Evolutionary conservation across 2,888 invertebrate species (phyloP), one percentile per base, ranked within the genome.

Genomic region (Coelinius sp.): DNA sequence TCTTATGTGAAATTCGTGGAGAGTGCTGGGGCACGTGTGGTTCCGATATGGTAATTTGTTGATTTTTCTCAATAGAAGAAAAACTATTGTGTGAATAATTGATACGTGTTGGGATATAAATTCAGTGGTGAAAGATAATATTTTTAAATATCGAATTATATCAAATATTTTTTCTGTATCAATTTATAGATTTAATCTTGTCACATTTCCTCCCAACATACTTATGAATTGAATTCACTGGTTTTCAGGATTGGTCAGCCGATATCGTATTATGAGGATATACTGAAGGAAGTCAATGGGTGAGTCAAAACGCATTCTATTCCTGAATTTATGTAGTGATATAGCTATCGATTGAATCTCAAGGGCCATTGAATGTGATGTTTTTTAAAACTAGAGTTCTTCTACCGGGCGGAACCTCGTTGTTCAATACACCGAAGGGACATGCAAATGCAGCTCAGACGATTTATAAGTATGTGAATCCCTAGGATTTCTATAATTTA

Each of bases 1-100:
- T 94, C 95, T 0, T 97, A 97, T 84, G 94, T 97, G 1, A 97
- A 97, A 86, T 95, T 92, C 87, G 86, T 97, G n/a, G 97, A 97
- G 89, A 91, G 94, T 64, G 92, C 94, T 7, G 97, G 97, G 8
- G 97, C 95, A 12, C 90, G 95, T 81, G 96, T 94, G 0, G 93
- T 96, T n/a, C 97, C 96, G 0, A 35, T 35, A 63, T 66, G 24
- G 24, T 53, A 27, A 67, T 67, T 66, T 10, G 3, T 41, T 41
- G 1, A 41, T 41, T 4, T 41, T 31, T 31, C 31, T 41, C 41
- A 41, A 41, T n/a, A 14, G 14, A n/a, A n/a, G n/a, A n/a, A n/a
- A n/a, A n/a, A n/a, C n/a, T n/a, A n/a, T n/a, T n/a, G n/a, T n/a
- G n/a, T n/a, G n/a, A n/a, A n/a, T n/a, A n/a, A n/a, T n/a, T n/a